phyloP scores from a whole-genome alignment of 1,140 invertebrate genomes.

The Drosophila virilis region DNA sequence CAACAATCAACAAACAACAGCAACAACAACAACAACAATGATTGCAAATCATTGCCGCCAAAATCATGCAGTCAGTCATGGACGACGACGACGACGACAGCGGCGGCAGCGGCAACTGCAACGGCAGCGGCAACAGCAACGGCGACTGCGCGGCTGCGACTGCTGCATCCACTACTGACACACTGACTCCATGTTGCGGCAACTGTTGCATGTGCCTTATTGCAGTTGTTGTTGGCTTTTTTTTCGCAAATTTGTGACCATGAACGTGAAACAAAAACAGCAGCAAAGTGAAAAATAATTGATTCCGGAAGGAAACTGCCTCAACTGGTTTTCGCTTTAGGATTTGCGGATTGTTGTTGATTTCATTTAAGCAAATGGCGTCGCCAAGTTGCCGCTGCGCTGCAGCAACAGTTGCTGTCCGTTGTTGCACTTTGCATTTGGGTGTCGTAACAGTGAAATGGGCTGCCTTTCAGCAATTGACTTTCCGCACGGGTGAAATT shows the following conservation, averaged over 20 bases:
- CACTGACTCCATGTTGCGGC: conserved; percentile 49
- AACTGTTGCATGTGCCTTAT: conserved; percentile 33
- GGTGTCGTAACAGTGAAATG: conserved; percentile 69
- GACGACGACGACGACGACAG: conserved; percentile 6
- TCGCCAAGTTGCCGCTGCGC: not conserved
- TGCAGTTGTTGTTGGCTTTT: conserved; percentile 10
- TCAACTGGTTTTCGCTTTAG: conserved; percentile 63
- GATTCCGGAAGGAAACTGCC: conserved; percentile 80
- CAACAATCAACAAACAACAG: conserved; percentile 12
- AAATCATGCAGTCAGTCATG: conserved; percentile 41
- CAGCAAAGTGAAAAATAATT: conserved; percentile 78
- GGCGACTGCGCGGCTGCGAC: not conserved
- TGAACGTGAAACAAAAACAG: conserved; percentile 70
- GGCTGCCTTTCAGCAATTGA: conserved; percentile 19
- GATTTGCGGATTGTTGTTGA: conserved; percentile 25
- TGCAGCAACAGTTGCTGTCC: conserved; percentile 7
- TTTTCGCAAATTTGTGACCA: conserved; percentile 64
- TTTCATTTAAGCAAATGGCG: conserved; percentile 25
- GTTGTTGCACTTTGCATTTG: conserved; percentile 47
- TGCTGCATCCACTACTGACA: conserved; percentile 47
- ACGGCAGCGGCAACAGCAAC: not conserved
- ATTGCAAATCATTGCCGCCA: conserved; percentile 38
- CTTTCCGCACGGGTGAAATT: conserved; percentile 40
- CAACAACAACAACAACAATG: conserved; percentile 19
- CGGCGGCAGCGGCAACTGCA: conserved; percentile 1